Percentiles rank a stretch among this genome's conserved stretches.
Evolutionary conservation across 1,140 invertebrate species (phyloP).

Genomic region (Drosophila erecta): DNA sequence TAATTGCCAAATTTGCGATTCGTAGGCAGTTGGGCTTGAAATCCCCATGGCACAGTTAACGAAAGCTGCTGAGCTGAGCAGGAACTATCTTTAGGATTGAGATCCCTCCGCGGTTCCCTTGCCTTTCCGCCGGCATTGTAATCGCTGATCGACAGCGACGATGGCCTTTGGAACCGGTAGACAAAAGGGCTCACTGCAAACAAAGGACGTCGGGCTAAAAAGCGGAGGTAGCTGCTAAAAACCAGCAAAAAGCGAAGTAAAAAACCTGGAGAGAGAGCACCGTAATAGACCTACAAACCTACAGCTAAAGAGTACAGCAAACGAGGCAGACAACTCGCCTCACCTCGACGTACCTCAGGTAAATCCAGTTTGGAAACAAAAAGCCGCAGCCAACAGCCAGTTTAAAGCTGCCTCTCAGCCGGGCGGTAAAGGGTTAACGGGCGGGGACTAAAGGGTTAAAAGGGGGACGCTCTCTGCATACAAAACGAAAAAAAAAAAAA

Average conservation of each 20-base stretch:
- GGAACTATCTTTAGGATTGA: slow-evolving; percentile 15
- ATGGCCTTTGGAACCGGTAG: slow-evolving; percentile 59
- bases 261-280: slow-evolving; percentile 28
- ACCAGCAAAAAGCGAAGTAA: background rate
- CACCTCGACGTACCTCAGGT: slow-evolving; percentile 40
- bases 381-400: slow-evolving; percentile 44
- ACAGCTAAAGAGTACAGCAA: slow-evolving; percentile 53
- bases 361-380: slow-evolving; percentile 60
- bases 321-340: slow-evolving; percentile 43
- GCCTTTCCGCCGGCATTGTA: slow-evolving; percentile 30
- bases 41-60: slow-evolving; percentile 23
- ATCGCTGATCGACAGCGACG: slow-evolving; percentile 56
- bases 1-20: too few relatives aligned
- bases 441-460: slow-evolving; percentile 4
- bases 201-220: slow-evolving; percentile 60
- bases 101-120: background rate
- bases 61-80: background rate
- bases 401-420: slow-evolving; percentile 41
- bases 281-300: slow-evolving; percentile 72
- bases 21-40: background rate
- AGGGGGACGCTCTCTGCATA: slow-evolving; percentile 14
- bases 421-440: slow-evolving; percentile 9
- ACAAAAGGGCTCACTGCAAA: slow-evolving; percentile 59
- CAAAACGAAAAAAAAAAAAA: slow-evolving; percentile 6
- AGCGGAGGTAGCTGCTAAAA: slow-evolving; percentile 19